phyloP scores from a whole-genome alignment of 2,113 vertebrate genomes.

The Cavia porcellus region DNA sequence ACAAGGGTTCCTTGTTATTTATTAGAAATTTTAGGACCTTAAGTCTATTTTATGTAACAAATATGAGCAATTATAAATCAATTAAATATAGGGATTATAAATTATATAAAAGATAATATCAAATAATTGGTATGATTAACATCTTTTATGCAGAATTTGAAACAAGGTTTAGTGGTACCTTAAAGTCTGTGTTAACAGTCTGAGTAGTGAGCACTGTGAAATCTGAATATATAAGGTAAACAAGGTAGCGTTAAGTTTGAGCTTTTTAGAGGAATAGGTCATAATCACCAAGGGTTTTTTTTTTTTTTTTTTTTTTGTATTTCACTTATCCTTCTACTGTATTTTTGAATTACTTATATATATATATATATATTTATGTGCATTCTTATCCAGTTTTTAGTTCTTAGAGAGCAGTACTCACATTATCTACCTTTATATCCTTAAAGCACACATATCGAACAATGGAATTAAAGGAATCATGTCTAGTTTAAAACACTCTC shows the following conservation, averaged over 20 bases:
- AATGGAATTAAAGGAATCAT: slow-evolving; percentile 10
- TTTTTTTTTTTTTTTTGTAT: neutral
- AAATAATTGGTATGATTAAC: neutral
- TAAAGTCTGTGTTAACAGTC: neutral
- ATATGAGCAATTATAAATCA: neutral
- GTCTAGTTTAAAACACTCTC: neutral
- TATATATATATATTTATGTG: neutral
- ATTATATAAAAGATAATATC: neutral
- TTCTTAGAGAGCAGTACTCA: neutral
- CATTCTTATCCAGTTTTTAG: neutral
- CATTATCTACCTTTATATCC: neutral
- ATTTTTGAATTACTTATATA: neutral
- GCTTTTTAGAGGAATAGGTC: neutral
- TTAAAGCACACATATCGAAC: neutral
- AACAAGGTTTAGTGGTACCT: neutral
- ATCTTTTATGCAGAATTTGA: neutral
- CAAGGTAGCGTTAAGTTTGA: neutral
- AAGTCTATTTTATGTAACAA: neutral
- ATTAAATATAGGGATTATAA: neutral
- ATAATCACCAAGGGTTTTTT: neutral
- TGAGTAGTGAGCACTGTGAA: neutral
- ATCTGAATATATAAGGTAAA: neutral
- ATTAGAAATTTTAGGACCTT: neutral
- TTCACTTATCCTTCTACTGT: neutral
- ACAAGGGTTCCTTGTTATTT: neutral